Evolutionary conservation across 2,888 invertebrate species (phyloP).

Genomic region (Apodemia mormo): DNA sequence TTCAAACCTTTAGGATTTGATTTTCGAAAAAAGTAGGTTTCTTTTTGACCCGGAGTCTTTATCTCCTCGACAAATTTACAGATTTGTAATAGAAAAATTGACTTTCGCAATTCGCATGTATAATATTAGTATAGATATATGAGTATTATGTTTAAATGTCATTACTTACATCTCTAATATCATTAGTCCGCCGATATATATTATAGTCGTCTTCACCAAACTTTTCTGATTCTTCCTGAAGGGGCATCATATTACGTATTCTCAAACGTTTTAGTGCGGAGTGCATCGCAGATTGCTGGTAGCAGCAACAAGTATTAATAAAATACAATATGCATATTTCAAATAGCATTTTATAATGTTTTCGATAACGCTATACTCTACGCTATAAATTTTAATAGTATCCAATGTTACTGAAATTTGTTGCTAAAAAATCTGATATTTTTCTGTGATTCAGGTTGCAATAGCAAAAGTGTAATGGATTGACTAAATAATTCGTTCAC

Average conservation of each 20-base stretch:
- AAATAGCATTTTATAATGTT: not conserved
- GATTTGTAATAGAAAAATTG: too few species aligned
- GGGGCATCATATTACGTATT: not conserved
- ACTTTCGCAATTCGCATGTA: too few species aligned
- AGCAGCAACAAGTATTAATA: not conserved
- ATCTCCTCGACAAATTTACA: too few species aligned
- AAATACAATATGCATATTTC: not conserved
- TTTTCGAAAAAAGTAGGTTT: too few species aligned
- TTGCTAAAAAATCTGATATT: not conserved
- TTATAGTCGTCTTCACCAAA: not conserved
- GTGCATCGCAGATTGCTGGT: not conserved
- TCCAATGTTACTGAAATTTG: not conserved
- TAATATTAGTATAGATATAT: too few species aligned
- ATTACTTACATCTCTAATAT: not conserved
- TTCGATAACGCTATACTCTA: not conserved
- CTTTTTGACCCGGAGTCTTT: too few species aligned
- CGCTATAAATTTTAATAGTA: not conserved
- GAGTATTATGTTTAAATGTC: too few species aligned
- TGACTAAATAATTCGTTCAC: too few species aligned
- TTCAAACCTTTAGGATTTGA: too few species aligned
- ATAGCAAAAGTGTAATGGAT: not conserved
- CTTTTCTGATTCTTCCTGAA: not conserved
- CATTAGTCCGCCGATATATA: not conserved
- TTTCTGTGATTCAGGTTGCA: not conserved
- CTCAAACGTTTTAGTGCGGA: not conserved